These are phyloP conservation scores for Tolypeutes matacus DNA, from an alignment of 2,797 vertebrate species.

Conservation along the genomic window DNA sequence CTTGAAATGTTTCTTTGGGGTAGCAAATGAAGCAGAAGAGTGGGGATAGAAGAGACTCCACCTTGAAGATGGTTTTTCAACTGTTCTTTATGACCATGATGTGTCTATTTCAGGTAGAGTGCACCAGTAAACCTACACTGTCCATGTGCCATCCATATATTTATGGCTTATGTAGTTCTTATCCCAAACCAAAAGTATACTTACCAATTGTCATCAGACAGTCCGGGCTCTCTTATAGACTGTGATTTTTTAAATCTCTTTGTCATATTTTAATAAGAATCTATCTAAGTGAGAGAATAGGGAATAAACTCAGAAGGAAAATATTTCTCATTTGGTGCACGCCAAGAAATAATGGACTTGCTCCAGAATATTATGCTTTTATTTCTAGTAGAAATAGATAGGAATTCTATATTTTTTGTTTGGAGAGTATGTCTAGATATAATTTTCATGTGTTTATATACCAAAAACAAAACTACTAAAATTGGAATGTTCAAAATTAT, in stretches of 20 bases:
- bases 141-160: background rate
- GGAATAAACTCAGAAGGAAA: conserved; percentile 61
- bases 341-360: conserved; percentile 49
- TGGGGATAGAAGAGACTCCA: background rate
- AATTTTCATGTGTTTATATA: conserved; percentile 38
- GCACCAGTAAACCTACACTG: background rate
- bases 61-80: background rate
- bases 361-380: conserved; percentile 65
- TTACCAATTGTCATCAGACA: conserved; percentile 1
- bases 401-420: conserved; percentile 60
- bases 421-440: conserved; percentile 56
- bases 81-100: background rate
- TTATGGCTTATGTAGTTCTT: background rate
- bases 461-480: conserved; percentile 37
- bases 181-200: background rate
- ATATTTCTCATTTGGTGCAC: conserved; percentile 40
- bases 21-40: conserved; percentile 1
- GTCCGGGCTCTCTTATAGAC: background rate
- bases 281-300: background rate
- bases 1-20: conserved; percentile 40
- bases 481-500: conserved; percentile 51
- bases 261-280: conserved; percentile 40
- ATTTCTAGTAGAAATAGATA: conserved; percentile 62
- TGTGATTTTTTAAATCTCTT: conserved; percentile 49
- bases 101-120: background rate